Base-by-base conservation (phyloP, 2,888 invertebrate genomes). In the Diaperis boleti region DNA sequence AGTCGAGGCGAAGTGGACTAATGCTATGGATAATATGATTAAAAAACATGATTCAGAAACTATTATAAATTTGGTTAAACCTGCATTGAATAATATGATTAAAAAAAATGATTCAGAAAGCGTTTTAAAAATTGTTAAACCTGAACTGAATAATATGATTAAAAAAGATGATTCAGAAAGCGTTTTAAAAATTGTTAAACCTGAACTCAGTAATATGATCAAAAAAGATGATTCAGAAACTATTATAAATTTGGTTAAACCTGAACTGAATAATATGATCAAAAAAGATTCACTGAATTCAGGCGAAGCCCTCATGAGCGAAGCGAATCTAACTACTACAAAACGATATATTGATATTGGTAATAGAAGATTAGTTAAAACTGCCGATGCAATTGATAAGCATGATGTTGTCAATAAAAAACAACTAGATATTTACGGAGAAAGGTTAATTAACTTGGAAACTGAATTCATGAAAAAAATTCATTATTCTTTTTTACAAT, bases 341-440 rank as follows among this genome's bases (percentile, higher is more conserved):
- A 33, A 8, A 41, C 7, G 20, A 20, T 20, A 20, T 20, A 20
- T 20, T n/a, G n/a, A n/a, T n/a, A n/a, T n/a, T n/a, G 41, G 41
- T n/a, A n/a, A n/a, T n/a, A n/a, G n/a, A n/a, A 20, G 20, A 37
- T 37, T 37, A 37, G 37, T 37, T 37, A 37, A 37, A 37, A 13
- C 10, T 11, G 14, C 13, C 13, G 13, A 37, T 37, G 37, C 37
- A 37, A 37, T 37, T 37, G 37, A 13, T 37, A 10, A 37, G 13
- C 13, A 37, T 13, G 37, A 13, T 49, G 11, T n/a, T 33, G 33
- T 49, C 31, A 20, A 47, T 13, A 37, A 37, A 37, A 6, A 6
- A 11, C 49, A 49, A 49, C 49, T 49, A 49, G 49, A 49, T 49
- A n/a, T n/a, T n/a, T n/a, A n/a, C n/a, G n/a, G n/a, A n/a, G 49